Evolutionary conservation across 2,797 vertebrate genomes (phyloP).

Genomic region (Chloroceryle inda): DNA sequence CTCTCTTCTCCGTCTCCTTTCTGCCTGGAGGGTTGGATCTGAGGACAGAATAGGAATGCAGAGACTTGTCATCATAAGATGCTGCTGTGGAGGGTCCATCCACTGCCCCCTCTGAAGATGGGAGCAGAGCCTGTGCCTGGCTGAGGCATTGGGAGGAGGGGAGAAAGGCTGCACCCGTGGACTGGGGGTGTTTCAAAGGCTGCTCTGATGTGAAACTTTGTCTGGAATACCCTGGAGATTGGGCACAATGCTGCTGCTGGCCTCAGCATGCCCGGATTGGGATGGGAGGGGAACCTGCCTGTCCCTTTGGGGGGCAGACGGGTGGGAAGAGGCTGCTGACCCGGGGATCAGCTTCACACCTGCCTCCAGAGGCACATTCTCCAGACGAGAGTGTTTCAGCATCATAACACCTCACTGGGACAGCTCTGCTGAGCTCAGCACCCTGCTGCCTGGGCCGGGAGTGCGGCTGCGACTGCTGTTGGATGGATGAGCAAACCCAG

Average conservation of each 20-base stretch:
- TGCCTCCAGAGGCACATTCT: background rate
- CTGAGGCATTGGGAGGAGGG: background rate
- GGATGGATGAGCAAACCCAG: background rate
- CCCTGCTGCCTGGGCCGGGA: background rate
- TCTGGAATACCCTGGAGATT: fast-evolving
- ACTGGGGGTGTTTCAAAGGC: background rate
- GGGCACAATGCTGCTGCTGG: background rate
- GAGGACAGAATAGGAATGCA: background rate
- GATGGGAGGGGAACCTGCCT: background rate
- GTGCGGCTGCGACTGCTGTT: background rate
- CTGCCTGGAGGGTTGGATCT: background rate
- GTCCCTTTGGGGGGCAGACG: background rate
- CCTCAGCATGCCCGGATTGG: fast-evolving
- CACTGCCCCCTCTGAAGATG: fast-evolving
- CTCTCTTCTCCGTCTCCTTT: background rate
- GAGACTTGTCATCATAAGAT: fast-evolving
- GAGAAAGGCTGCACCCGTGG: background rate
- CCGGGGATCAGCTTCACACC: background rate
- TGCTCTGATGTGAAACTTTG: background rate
- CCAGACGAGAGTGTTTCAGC: too few species aligned
- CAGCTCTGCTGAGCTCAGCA: background rate
- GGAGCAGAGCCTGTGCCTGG: fast-evolving
- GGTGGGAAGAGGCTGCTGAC: background rate
- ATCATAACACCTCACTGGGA: too few species aligned
- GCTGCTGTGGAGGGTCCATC: background rate